These are phyloP conservation scores for Benthosema pterotum DNA, from an alignment of 2,797 vertebrate species.

Conservation along the genomic window DNA sequence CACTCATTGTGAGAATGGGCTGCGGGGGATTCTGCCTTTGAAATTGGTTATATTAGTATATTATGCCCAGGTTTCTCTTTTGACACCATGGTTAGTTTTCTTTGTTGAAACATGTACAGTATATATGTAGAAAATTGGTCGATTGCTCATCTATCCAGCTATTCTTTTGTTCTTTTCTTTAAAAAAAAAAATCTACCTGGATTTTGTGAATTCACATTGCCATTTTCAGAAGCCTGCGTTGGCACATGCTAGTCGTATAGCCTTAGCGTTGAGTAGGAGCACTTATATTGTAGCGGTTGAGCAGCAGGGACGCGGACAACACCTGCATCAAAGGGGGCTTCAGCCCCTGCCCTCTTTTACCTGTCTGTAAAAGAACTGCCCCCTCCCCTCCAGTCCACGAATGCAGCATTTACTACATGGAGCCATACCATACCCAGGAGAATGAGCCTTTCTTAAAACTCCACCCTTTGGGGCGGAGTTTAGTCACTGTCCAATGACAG, in stretches of 20 bases:
- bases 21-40: conserved; percentile 57
- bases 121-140: conserved; percentile 74
- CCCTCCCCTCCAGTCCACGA: too few species aligned
- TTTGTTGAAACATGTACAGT: conserved; percentile 73
- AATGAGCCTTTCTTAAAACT: too few species aligned
- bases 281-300: too few species aligned
- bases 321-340: too few species aligned
- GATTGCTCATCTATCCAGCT: conserved; percentile 35
- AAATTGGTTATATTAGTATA: conserved; percentile 68
- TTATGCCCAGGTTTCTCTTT: conserved; percentile 47
- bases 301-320: too few species aligned
- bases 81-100: conserved; percentile 47
- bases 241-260: conserved; percentile 1
- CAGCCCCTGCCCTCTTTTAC: too few species aligned
- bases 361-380: too few species aligned
- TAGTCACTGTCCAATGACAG: too few species aligned
- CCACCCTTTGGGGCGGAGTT: too few species aligned
- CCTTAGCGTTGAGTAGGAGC: conserved; percentile 1
- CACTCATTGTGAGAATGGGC: conserved; percentile 53
- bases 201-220: conserved; percentile 21
- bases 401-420: too few species aligned
- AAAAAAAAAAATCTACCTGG: conserved; percentile 16
- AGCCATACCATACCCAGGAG: too few species aligned
- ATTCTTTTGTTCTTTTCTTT: conserved; percentile 52
- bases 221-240: conserved; percentile 22